Conservation (phyloP, 35 echinoderm and acorn worm genomes). For the Stichopus chloronotus region DNA sequence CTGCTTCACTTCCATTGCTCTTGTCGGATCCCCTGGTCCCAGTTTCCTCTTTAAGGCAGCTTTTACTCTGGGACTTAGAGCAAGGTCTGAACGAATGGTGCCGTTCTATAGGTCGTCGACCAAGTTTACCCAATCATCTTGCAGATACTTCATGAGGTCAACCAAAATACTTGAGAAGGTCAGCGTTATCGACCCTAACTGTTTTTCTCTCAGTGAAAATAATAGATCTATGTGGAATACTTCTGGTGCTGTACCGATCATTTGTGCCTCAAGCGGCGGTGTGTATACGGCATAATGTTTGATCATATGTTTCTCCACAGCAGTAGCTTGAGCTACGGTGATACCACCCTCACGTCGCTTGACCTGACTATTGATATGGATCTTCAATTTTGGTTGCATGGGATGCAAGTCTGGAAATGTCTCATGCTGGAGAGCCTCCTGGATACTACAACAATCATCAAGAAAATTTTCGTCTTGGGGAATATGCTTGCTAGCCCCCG, state of each 20-base stretch:
- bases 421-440: slow-evolving; percentile 2
- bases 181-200: slow-evolving; percentile 15
- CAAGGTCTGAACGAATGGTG: slow-evolving; percentile 23
- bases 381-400: background rate
- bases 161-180: slow-evolving; percentile 54
- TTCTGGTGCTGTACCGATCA: slow-evolving; percentile 40
- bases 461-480: background rate
- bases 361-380: background rate
- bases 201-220: slow-evolving; percentile 61
- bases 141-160: slow-evolving; percentile 42
- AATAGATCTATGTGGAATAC: slow-evolving; percentile 60
- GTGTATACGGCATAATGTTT: slow-evolving; percentile 1
- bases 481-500: slow-evolving; percentile 33
- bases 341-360: slow-evolving; percentile 1
- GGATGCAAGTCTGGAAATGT: slow-evolving; percentile 7
- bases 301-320: background rate
- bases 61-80: slow-evolving; percentile 26
- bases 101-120: slow-evolving; percentile 42
- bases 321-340: background rate
- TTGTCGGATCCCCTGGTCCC: slow-evolving; percentile 32
- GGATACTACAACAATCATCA: background rate
- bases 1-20: slow-evolving; percentile 50
- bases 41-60: slow-evolving; percentile 13
- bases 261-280: slow-evolving; percentile 25
- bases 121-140: slow-evolving; percentile 57